Evolutionary conservation across 1,140 invertebrate genomes (phyloP), one percentile per base, ranked within the genome.

Genomic region (Phymastichus coffea): DNA sequence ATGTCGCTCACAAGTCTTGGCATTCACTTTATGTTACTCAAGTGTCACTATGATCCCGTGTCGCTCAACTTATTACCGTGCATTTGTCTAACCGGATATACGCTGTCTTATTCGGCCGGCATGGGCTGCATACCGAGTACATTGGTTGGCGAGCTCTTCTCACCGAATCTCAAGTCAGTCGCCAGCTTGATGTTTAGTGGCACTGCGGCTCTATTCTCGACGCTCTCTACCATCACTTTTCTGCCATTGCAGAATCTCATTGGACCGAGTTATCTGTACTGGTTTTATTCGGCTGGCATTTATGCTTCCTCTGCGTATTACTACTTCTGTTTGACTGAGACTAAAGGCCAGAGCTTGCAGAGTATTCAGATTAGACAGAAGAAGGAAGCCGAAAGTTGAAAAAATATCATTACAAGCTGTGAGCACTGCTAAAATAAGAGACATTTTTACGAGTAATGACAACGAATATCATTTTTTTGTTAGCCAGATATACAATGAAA

Each of bases 361-460:
- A 84, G 87, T 66, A 85, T 88, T 35, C 80, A 81, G 62, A 68
- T n/a, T n/a, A n/a, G n/a, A n/a, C n/a, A n/a, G n/a, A n/a, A n/a
- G n/a, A n/a, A n/a, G n/a, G n/a, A n/a, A n/a, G n/a, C n/a, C n/a
- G n/a, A n/a, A n/a, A n/a, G n/a, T n/a, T n/a, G n/a, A n/a, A n/a
- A n/a, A n/a, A n/a, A n/a, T n/a, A n/a, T n/a, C n/a, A n/a, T n/a
- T n/a, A n/a, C n/a, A n/a, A n/a, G n/a, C n/a, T n/a, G n/a, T n/a
- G n/a, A n/a, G n/a, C n/a, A n/a, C n/a, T n/a, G n/a, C n/a, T n/a
- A n/a, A n/a, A n/a, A n/a, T n/a, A n/a, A n/a, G n/a, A n/a, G n/a
- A n/a, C n/a, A n/a, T n/a, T n/a, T n/a, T n/a, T n/a, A n/a, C n/a
- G n/a, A n/a, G n/a, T n/a, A n/a, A n/a, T n/a, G n/a, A n/a, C n/a